Evolutionary conservation across 2,113 vertebrate genomes (phyloP).

Genomic region (Hyaena hyaena): DNA sequence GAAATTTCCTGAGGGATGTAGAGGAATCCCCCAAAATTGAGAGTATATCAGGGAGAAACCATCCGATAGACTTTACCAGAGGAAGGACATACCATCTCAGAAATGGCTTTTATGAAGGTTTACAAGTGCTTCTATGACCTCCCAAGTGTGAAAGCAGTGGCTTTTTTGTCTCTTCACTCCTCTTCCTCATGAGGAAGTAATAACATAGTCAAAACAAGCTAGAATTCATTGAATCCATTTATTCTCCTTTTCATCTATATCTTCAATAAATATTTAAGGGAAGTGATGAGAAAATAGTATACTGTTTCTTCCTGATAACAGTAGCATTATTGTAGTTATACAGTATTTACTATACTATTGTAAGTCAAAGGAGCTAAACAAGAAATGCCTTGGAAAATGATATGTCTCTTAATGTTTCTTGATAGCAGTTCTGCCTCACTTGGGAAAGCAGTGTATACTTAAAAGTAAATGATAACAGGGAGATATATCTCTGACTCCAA

Average conservation of each 20-base stretch:
- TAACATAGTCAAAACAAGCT: background rate
- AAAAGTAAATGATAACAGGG: background rate
- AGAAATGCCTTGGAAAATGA: background rate
- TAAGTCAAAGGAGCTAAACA: background rate
- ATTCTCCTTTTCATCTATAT: slow-evolving; percentile 12
- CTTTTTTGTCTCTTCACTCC: background rate
- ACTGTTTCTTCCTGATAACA: slow-evolving; percentile 27
- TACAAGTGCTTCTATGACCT: background rate
- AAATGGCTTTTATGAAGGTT: background rate
- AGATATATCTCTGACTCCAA: background rate
- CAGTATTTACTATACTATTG: background rate
- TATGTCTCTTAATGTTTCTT: slow-evolving; percentile 8
- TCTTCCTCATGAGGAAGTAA: background rate
- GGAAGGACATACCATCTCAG: background rate
- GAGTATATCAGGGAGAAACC: background rate
- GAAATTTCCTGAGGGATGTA: background rate
- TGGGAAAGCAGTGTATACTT: background rate
- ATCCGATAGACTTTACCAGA: background rate
- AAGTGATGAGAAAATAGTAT: background rate
- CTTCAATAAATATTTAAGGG: background rate
- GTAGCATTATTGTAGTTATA: background rate
- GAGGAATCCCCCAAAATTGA: too few relatives aligned
- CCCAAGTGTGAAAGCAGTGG: background rate
- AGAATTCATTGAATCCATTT: background rate
- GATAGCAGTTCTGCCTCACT: background rate